These are phyloP conservation scores for Cyclophora punctaria DNA, from an alignment of 2,888 invertebrate genomes.

Conservation along the genomic window DNA sequence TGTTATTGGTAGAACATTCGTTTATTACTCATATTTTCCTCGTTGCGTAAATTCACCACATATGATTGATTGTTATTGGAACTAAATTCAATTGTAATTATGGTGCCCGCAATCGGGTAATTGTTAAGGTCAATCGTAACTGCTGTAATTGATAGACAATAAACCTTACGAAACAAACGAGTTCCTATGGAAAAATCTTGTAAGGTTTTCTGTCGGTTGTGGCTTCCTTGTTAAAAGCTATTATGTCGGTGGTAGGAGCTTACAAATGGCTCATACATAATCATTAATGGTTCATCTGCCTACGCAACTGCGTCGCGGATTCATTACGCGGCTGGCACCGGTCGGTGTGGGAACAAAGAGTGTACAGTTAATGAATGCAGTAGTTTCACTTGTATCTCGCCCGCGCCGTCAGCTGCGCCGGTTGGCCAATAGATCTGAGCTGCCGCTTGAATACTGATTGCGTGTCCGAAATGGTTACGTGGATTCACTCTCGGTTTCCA, in stretches of 20 bases:
- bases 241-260: constrained; percentile 25
- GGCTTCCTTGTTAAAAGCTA: constrained; percentile 27
- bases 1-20: too few relatives aligned
- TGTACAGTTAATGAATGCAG: neutral
- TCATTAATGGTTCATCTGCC: constrained; percentile 32
- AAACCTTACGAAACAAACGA: constrained; percentile 12
- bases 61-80: too few relatives aligned
- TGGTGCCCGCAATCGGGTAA: too few relatives aligned
- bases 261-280: constrained; percentile 34
- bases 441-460: neutral
- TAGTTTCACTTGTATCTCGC: neutral
- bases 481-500: neutral
- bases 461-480: neutral
- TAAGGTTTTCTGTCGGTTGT: constrained; percentile 3
- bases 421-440: neutral
- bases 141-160: constrained; percentile 8
- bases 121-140: constrained; percentile 5
- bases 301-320: constrained; percentile 27
- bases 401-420: neutral
- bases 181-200: constrained; percentile 12
- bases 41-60: too few relatives aligned
- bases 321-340: constrained; percentile 1
- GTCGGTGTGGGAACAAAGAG: neutral
- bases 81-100: neutral
- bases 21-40: neutral